Conservation (phyloP, 2,888 invertebrate genomes). For the Epinotia bilunana region DNA sequence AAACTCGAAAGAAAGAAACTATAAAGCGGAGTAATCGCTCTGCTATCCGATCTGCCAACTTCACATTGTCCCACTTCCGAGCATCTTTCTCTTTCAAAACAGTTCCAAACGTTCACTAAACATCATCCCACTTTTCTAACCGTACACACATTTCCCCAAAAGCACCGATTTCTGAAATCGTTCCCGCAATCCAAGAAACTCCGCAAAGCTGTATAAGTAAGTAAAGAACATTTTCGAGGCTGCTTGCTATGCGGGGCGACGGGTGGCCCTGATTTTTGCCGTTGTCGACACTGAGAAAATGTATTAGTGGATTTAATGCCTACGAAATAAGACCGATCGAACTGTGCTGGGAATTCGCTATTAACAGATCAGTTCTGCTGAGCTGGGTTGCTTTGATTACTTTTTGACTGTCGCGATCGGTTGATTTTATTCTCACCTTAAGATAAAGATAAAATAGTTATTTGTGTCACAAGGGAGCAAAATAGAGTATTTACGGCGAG, state of each 20-base stretch:
- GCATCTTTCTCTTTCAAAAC: constrained; percentile 3
- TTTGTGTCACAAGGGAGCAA: no score
- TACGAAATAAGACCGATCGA: constrained; percentile 68
- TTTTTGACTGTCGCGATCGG: not conserved
- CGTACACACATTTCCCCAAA: constrained; percentile 14
- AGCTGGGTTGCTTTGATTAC: constrained; percentile 38
- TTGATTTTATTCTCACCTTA: no score
- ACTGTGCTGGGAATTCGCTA: constrained; percentile 74
- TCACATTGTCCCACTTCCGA: not conserved
- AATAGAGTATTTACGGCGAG: no score
- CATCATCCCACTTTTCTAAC: not conserved
- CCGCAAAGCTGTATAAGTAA: constrained; percentile 48
- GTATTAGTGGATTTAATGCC: constrained; percentile 80
- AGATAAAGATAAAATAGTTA: no score
- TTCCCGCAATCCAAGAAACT: constrained; percentile 51
- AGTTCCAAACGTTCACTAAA: not conserved
- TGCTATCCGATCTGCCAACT: not conserved
- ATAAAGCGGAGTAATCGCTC: not conserved
- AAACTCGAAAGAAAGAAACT: not conserved
- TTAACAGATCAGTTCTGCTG: constrained; percentile 54
- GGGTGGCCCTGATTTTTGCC: constrained; percentile 78
- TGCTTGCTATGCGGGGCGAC: constrained; percentile 80
- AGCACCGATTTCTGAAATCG: constrained; percentile 43
- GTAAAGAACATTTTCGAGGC: constrained; percentile 57
- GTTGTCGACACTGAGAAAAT: constrained; percentile 78